Conservation (phyloP, 2,888 invertebrate species). For the Cabera pusaria region DNA sequence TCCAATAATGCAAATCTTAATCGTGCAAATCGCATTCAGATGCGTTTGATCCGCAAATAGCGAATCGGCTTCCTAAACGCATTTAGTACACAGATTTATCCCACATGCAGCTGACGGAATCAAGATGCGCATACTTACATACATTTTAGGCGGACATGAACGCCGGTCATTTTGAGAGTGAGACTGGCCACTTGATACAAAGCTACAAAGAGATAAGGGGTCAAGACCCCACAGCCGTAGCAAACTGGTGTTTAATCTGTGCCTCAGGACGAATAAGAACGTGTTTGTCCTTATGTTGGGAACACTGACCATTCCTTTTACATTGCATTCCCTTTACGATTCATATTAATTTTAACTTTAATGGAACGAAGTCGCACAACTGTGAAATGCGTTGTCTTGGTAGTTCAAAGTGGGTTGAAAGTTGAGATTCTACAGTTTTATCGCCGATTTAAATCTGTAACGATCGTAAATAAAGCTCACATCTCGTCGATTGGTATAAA, state of each 20-base stretch:
- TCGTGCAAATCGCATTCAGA: no score
- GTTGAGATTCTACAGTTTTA: conserved; percentile 7
- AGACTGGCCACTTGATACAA: conserved; percentile 49
- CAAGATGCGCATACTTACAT: conserved; percentile 20
- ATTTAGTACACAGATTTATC: conserved; percentile 16
- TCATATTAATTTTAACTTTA: conserved; percentile 10
- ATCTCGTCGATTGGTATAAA: conserved; percentile 4
- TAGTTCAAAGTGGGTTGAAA: conserved; percentile 11
- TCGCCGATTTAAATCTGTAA: conserved; percentile 10
- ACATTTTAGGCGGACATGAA: conserved; percentile 39
- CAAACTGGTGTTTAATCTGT: no score
- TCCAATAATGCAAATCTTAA: no score
- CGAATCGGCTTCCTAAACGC: conserved; percentile 18
- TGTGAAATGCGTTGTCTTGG: background rate
- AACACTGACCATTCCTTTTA: conserved; percentile 24
- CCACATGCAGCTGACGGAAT: conserved; percentile 30
- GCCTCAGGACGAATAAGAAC: conserved; percentile 63
- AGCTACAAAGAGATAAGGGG: conserved; percentile 60
- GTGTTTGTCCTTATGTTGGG: conserved; percentile 51
- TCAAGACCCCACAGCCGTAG: no score
- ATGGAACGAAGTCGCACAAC: conserved; percentile 1
- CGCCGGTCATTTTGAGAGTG: conserved; percentile 53
- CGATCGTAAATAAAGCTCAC: conserved; percentile 10
- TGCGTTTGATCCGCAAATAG: conserved; percentile 19
- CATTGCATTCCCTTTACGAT: conserved; percentile 24